These are phyloP conservation scores for Melinopterus prodromus DNA, from an alignment of 2,888 invertebrate species.

Conservation along the genomic window DNA sequence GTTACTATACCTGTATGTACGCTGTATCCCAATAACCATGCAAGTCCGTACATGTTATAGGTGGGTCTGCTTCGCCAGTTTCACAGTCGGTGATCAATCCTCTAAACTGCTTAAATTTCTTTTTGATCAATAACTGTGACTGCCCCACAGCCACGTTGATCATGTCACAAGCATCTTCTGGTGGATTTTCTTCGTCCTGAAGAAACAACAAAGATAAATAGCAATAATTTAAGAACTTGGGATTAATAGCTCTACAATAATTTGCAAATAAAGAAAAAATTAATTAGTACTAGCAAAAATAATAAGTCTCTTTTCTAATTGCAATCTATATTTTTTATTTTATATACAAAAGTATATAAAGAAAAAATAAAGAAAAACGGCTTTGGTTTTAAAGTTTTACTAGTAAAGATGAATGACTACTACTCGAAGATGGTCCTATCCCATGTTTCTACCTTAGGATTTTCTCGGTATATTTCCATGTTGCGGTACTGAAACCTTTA, in stretches of 20 bases:
- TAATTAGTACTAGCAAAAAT: not conserved
- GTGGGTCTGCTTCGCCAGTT: slow-evolving; percentile 58
- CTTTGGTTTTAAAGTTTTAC: too few species aligned
- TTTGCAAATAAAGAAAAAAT: slow-evolving; percentile 5
- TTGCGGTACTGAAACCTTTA: too few species aligned
- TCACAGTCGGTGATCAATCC: slow-evolving; percentile 63
- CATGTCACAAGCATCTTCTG: slow-evolving; percentile 66
- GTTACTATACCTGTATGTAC: slow-evolving; percentile 68
- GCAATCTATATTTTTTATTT: too few species aligned
- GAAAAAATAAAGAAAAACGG: too few species aligned
- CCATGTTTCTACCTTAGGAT: too few species aligned
- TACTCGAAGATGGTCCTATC: too few species aligned
- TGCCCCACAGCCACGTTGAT: slow-evolving; percentile 81
- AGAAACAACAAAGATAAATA: slow-evolving; percentile 16
- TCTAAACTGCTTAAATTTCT: slow-evolving; percentile 82
- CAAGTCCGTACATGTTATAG: slow-evolving; percentile 74
- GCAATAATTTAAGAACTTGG: not conserved
- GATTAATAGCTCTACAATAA: slow-evolving; percentile 44
- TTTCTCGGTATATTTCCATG: too few species aligned
- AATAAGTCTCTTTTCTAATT: too few species aligned
- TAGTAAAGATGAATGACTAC: too few species aligned
- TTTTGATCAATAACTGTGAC: slow-evolving; percentile 75
- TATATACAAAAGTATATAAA: too few species aligned
- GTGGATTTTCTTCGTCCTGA: slow-evolving; percentile 51
- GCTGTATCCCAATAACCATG: slow-evolving; percentile 92